Evolutionary conservation across 2,888 invertebrate species (phyloP).

Genomic region (Chymomyza procnemis): DNA sequence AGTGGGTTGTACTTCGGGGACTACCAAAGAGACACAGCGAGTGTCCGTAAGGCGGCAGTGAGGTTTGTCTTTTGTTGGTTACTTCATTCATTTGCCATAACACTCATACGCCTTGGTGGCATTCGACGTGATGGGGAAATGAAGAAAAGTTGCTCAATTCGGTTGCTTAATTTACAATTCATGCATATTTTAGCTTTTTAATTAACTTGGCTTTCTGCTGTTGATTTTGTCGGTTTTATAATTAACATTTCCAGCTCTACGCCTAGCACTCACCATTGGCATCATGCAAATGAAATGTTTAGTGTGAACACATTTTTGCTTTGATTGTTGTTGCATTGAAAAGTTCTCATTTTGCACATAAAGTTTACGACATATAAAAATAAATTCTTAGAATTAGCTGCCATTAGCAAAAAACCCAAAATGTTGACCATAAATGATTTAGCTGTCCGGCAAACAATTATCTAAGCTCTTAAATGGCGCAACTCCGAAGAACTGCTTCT

Average conservation of each 20-base stretch:
- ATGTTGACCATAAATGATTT: neutral
- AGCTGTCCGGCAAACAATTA: neutral
- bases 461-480: neutral
- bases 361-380: neutral
- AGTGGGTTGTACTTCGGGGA: neutral
- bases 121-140: neutral
- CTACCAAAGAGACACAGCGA: neutral
- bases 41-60: neutral
- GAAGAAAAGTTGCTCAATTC: neutral
- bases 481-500: neutral
- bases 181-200: conserved; percentile 25
- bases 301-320: neutral
- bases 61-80: neutral
- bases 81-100: neutral
- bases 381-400: neutral
- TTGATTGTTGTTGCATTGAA: neutral
- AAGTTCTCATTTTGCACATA: neutral
- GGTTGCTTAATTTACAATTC: conserved; percentile 17
- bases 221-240: conserved; percentile 18
- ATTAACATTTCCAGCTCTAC: conserved; percentile 6
- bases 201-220: conserved; percentile 18
- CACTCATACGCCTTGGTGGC: conserved; percentile 4
- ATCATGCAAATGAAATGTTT: neutral
- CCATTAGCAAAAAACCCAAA: neutral
- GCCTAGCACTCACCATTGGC: neutral